Evolutionary conservation across 2,888 invertebrate genomes (phyloP), one percentile per base, ranked within the genome.

Genomic region (Pasiphila rectangulata): DNA sequence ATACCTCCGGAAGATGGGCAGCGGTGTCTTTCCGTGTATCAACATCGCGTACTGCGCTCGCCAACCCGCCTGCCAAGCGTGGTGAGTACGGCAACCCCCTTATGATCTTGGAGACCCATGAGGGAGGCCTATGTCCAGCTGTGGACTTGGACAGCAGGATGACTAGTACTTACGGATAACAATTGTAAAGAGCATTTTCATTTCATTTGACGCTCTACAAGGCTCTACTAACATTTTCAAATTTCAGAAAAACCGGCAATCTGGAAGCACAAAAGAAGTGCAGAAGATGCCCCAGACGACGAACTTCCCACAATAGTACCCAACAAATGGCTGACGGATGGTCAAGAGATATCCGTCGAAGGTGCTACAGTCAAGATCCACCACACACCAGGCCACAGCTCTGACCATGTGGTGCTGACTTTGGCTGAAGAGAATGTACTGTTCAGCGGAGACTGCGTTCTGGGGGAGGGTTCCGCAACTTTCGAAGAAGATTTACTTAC

Each of bases 401-500:
- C 94, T 0, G 99, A 99, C 77, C 99, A 99, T 82, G 92, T 96
- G 1, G 91, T 94, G 0, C 77, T 99, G 0, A 90, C 92, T 30
- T 84, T 98, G 15, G 66, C 91, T 30, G 97, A 98, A 73, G 98
- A 98, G 35, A 92, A 94, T 50, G 91, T 93, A 1, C 69, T 99
- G 0, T 98, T 99, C 70, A 96, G 97, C 75, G 99, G 98, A 0
- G 99, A 99, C 73, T 97, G 97, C 64, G 95, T 99, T 60, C 83
- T 99, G 6, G 92, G 98, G 0, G 98, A 98, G 80, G 96, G 98
- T 1, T 98, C 98, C 0, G 93, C 97, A 0, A 95, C 98, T 0
- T 99, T 99, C 84, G 98, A 98, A 82, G 30, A 30, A n/a, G 96
- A 98, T 73, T 87, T 99, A 3, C 91, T 92, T 64, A 93, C 94